Evolutionary conservation across 2,888 invertebrate genomes (phyloP).

Genomic region (Tetragonisca angustula): DNA sequence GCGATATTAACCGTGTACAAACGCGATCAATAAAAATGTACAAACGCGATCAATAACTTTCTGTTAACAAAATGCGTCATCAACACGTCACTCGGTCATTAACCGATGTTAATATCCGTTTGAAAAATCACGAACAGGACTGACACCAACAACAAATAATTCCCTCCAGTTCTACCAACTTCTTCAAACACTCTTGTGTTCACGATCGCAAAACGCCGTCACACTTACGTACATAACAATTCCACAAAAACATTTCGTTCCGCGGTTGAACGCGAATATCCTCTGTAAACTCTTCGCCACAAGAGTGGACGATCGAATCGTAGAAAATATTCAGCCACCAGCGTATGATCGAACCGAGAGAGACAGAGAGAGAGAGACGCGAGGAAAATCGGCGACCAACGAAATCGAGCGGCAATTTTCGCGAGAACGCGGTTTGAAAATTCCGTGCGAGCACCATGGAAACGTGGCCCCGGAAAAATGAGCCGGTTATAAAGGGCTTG

Average conservation of each 20-base stretch:
- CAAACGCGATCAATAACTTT: too few relatives aligned
- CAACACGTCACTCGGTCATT: too few relatives aligned
- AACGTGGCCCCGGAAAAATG: slow-evolving; percentile 22
- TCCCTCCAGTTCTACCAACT: too few relatives aligned
- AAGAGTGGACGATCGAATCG: not conserved
- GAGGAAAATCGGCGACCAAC: not conserved
- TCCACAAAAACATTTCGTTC: not conserved
- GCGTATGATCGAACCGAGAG: not conserved
- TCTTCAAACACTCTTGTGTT: not conserved
- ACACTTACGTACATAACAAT: not conserved
- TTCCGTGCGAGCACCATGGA: slow-evolving; percentile 36
- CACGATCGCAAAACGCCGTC: not conserved
- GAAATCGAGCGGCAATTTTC: slow-evolving; percentile 14
- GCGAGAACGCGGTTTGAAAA: slow-evolving; percentile 14
- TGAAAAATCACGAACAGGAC: not conserved
- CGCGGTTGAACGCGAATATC: not conserved
- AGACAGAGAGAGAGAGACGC: too few relatives aligned
- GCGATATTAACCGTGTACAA: too few relatives aligned
- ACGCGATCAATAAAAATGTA: too few relatives aligned
- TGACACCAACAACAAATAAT: not conserved
- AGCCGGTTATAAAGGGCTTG: slow-evolving; percentile 12
- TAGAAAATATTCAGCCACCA: not conserved
- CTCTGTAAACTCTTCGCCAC: not conserved
- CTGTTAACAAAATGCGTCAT: too few relatives aligned
- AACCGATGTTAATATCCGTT: not conserved